Evolutionary conservation across 2,797 vertebrate species (phyloP), one percentile per base, ranked within the genome.

Genomic region (Arremon brunneinucha): DNA sequence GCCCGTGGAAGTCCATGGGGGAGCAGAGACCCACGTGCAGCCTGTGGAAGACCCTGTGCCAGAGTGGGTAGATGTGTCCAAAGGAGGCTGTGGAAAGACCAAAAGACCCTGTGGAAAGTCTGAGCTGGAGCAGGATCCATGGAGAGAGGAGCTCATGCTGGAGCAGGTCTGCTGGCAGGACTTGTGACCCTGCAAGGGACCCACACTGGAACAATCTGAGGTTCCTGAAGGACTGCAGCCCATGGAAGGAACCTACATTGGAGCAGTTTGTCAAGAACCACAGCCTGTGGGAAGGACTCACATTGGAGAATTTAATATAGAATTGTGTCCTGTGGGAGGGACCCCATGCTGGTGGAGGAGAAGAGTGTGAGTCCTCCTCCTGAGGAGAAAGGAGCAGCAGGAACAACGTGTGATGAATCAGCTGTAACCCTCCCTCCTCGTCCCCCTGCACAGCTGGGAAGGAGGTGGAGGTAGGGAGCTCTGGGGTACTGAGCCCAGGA

Each of bases 161-260:
- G n/a, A 70, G 24, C 37, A 12, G 11, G 8, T 55, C 52, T 64
- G 5, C 21, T 70, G 50, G 17, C 50, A 63, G 20, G 27, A 62
- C 22, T 75, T 55, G 32, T 50, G 64, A 83, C 27, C n/a, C 16
- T 6, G 1, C 14, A 37, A 49, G 28, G n/a, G n/a, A 44, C 23
- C 14, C 43, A 20, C 3, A 14, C 28, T 34, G 43, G 43, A 68
- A 16, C 12, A 43, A 23, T 43, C 23, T 69, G 47, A 28, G 7
- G 27, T 50, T 43, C 32, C 64, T 35, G n/a, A 64, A 76, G 28
- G n/a, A 39, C 37, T 56, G 24, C 8, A 26, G 5, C 26, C 22
- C 1, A 0, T n/a, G 43, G 49, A n/a, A 44, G 56, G 27, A 43
- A 9, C 11, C 23, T 12, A 8, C 0, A 0, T 6, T 50, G 37